Percentiles rank a stretch among this genome's conserved stretches.
phyloP scores from a whole-genome alignment of 1,140 invertebrate genomes.

The Drosophila micromelanica region DNA sequence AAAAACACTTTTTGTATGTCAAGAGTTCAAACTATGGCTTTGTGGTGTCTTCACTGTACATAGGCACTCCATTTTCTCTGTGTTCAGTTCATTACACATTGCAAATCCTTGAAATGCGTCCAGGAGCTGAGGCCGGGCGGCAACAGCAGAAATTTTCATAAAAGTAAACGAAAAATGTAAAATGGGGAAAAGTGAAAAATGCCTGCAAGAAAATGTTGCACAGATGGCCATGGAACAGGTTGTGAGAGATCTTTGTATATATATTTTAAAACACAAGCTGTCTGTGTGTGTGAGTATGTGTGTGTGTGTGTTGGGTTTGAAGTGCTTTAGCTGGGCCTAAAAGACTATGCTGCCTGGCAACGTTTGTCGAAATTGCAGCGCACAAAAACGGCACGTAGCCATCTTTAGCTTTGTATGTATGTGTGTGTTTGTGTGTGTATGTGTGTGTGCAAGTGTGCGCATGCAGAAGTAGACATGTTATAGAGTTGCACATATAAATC shows the following conservation, averaged over 20 bases:
- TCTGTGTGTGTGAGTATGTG: slow-evolving; percentile 22
- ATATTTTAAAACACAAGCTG: slow-evolving; percentile 46
- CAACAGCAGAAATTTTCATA: slow-evolving; percentile 61
- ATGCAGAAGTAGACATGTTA: slow-evolving; percentile 59
- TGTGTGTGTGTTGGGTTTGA: slow-evolving; percentile 34
- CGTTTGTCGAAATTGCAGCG: slow-evolving; percentile 53
- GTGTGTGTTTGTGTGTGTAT: slow-evolving; percentile 8
- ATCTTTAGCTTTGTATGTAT: slow-evolving; percentile 29
- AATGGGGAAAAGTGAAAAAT: slow-evolving; percentile 40
- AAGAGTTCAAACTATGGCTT: no score
- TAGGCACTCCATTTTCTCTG: slow-evolving; percentile 9
- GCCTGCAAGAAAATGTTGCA: slow-evolving; percentile 35
- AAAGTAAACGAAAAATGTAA: slow-evolving; percentile 70
- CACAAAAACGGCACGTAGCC: slow-evolving; percentile 69
- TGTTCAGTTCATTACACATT: slow-evolving; percentile 64
- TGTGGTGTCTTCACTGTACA: neutral
- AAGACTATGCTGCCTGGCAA: slow-evolving; percentile 31
- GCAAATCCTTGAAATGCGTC: slow-evolving; percentile 60
- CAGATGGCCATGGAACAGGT: slow-evolving; percentile 14
- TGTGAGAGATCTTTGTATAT: slow-evolving; percentile 62
- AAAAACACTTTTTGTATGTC: no score
- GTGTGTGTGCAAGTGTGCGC: slow-evolving; percentile 45
- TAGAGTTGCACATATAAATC: slow-evolving; percentile 74
- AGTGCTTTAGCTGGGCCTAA: slow-evolving; percentile 48
- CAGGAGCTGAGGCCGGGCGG: slow-evolving; percentile 27